Evolutionary conservation across 1,140 invertebrate genomes (phyloP).

Genomic region (Phenacoccus solenopsis): DNA sequence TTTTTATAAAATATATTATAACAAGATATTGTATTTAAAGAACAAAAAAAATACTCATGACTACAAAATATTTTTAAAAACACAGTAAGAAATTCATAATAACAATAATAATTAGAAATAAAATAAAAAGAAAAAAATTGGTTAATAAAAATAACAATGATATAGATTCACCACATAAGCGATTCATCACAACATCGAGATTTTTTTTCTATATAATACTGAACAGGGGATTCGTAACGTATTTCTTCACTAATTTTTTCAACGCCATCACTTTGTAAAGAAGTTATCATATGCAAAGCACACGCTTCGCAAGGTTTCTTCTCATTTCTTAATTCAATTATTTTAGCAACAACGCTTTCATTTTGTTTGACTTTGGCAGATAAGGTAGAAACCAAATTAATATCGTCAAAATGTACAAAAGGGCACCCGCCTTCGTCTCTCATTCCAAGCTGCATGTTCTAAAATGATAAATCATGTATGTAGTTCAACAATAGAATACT

Average conservation of each 20-base stretch:
- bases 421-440: constrained; percentile 46
- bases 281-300: neutral
- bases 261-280: neutral
- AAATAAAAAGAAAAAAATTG: neutral
- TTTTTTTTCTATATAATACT: neutral
- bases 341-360: neutral
- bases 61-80: no score
- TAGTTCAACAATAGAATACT: no score
- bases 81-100: no score
- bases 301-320: neutral
- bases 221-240: neutral
- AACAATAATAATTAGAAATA: neutral
- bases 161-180: neutral
- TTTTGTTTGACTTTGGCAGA: neutral
- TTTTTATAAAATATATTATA: no score
- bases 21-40: no score
- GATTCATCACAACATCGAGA: neutral
- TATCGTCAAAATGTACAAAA: constrained; percentile 42
- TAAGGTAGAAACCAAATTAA: constrained; percentile 30
- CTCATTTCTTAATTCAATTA: neutral
- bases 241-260: neutral
- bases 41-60: no score
- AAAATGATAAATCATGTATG: neutral
- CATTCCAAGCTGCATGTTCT: constrained; percentile 26
- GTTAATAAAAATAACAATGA: neutral